Evolutionary conservation across 2,113 vertebrate genomes (phyloP), one percentile per base, ranked within the genome.

Genomic region (Periophthalmus modestus): DNA sequence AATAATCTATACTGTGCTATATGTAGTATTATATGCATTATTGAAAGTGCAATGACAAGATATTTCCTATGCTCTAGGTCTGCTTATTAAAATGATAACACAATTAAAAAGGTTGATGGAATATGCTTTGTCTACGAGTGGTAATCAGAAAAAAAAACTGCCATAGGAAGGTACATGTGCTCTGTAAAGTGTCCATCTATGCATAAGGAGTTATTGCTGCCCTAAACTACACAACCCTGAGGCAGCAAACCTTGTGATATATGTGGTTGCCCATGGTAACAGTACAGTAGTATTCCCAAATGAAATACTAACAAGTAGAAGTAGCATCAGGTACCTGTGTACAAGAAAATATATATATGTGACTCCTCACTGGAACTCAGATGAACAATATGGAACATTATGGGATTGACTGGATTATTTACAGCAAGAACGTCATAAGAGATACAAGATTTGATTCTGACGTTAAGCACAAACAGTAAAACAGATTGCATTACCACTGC

Each of bases 141-240:
- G 74, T 82, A 82, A 85, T 85, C 5, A 82, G 87, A 84, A 89
- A 70, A 85, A 23, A 82, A 87, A n/a, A n/a, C n/a, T n/a, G 80
- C 87, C 89, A 90, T 76, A 73, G 69, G 76, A 81, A 43, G 77
- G 77, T 79, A 73, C 75, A 55, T 70, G 54, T 72, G 76, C 79
- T 76, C 81, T 71, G 81, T 72, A 81, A 66, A 55, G 79, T 89
- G 67, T 86, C 82, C 79, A 43, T 72, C 66, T 77, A 80, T 82
- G 78, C 65, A 78, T 50, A 79, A 71, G n/a, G 52, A 55, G 19
- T 34, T 86, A 88, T 82, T 90, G 84, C 75, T 58, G 88, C 87
- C 68, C 87, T 73, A 73, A 76, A 83, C 15, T 61, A 78, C 79
- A 78, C 34, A 18, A 85, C 78, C 13, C 1, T 78, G 83, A 83